A percentile compares a stretch with the other conserved stretches of the same genome.
Conservation (phyloP, 37 sponge, comb jelly and placozoan genomes). For the Beroe forskalii region DNA sequence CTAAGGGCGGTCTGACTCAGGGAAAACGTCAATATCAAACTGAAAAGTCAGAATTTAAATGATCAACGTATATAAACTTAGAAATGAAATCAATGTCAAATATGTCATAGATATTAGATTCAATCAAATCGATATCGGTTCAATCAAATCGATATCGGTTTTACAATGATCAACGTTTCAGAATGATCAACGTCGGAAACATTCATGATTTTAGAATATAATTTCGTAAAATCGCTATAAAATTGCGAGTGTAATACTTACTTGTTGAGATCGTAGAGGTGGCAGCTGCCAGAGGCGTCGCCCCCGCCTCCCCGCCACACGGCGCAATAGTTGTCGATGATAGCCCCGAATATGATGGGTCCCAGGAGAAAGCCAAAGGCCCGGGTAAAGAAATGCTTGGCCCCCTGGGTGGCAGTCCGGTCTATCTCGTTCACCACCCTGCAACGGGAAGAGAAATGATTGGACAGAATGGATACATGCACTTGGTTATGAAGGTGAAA, state of each 20-base stretch:
- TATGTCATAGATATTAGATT: too few species aligned
- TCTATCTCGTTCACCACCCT: not conserved
- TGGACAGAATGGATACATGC: too few species aligned
- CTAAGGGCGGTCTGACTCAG: not conserved
- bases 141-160: too few species aligned
- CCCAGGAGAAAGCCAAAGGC: constrained; percentile 17
- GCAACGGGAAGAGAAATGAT: too few species aligned
- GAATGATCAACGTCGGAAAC: too few species aligned
- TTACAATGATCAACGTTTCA: too few species aligned
- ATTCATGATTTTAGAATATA: too few species aligned
- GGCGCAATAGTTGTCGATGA: constrained; percentile 23
- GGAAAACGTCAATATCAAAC: constrained; percentile 23
- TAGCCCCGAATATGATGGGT: constrained; percentile 8
- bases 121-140: too few species aligned
- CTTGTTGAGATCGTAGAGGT: constrained; percentile 18
- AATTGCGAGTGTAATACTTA: not conserved
- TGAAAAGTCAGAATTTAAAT: not conserved
- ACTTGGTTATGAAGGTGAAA: too few species aligned
- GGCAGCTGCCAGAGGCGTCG: constrained; percentile 54
- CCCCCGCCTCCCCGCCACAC: constrained; percentile 18
- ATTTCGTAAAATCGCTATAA: too few species aligned
- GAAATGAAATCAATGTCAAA: too few species aligned
- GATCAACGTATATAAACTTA: not conserved
- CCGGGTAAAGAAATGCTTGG: not conserved
- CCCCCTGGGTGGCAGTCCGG: not conserved